phyloP scores from a whole-genome alignment of 2,888 invertebrate species.

The Drymonia ruficornis region DNA sequence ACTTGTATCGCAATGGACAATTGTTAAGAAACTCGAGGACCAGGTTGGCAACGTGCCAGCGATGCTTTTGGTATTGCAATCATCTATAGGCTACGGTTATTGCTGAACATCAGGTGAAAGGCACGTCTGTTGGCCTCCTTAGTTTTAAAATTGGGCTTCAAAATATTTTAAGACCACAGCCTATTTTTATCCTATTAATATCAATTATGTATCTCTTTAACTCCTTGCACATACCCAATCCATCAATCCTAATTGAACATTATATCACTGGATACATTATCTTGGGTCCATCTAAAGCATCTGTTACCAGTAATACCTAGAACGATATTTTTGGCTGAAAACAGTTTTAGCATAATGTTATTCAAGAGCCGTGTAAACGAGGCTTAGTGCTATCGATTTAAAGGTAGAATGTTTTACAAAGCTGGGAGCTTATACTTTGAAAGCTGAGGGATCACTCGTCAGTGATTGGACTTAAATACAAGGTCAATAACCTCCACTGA shows the following conservation, averaged over 20 bases:
- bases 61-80: too few relatives aligned
- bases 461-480: background rate
- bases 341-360: constrained; percentile 1
- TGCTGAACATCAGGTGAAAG: too few relatives aligned
- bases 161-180: too few relatives aligned
- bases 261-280: background rate
- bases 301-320: background rate
- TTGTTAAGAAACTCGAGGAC: too few relatives aligned
- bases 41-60: too few relatives aligned
- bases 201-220: too few relatives aligned
- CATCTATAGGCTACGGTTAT: too few relatives aligned
- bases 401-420: background rate
- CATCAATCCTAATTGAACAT: background rate
- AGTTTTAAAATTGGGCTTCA: too few relatives aligned
- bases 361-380: background rate
- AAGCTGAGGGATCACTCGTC: background rate
- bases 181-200: too few relatives aligned
- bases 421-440: background rate
- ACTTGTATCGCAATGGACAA: too few relatives aligned
- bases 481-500: background rate
- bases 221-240: background rate
- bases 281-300: background rate
- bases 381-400: background rate
- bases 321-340: background rate
- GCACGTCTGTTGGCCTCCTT: too few relatives aligned